phyloP scores from a whole-genome alignment of 2,797 vertebrate genomes.

The Ceyx erithaca region DNA sequence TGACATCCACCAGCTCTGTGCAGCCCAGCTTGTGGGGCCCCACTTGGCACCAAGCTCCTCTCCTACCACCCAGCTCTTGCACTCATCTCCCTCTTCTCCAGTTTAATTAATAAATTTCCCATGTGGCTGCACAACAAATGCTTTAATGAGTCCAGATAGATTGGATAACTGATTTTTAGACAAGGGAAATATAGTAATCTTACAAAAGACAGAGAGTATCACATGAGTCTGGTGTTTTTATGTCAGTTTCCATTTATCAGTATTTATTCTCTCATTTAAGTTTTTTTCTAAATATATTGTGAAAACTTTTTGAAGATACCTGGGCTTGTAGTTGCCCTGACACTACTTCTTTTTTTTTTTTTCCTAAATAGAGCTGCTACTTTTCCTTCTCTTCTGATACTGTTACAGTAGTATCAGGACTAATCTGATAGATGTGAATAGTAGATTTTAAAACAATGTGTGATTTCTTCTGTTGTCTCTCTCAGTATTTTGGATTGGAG shows the following conservation, averaged over 20 bases:
- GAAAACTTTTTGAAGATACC: neutral
- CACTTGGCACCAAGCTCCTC: neutral
- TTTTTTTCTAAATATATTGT: slow-evolving; percentile 18
- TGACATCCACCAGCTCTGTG: accelerated
- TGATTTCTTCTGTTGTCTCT: neutral
- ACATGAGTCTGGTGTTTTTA: slow-evolving; percentile 11
- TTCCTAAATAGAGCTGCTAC: neutral
- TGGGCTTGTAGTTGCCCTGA: neutral
- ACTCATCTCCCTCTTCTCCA: slow-evolving; percentile 50
- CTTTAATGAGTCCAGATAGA: slow-evolving; percentile 66
- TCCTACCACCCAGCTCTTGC: neutral
- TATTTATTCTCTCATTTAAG: slow-evolving; percentile 14
- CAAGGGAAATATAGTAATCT: slow-evolving; percentile 64
- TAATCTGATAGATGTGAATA: neutral
- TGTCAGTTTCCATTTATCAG: neutral
- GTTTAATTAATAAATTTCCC: slow-evolving; percentile 72
- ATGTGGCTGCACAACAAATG: slow-evolving; percentile 53
- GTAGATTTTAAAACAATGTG: neutral
- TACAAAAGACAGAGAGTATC: slow-evolving; percentile 48
- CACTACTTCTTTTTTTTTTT: neutral
- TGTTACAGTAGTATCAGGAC: neutral
- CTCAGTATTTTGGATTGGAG: neutral
- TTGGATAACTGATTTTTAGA: slow-evolving; percentile 52
- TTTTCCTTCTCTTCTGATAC: neutral
- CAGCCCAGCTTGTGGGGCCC: neutral